Conservation (phyloP, 2,888 invertebrate genomes). For the Habrosyne pyritoides region DNA sequence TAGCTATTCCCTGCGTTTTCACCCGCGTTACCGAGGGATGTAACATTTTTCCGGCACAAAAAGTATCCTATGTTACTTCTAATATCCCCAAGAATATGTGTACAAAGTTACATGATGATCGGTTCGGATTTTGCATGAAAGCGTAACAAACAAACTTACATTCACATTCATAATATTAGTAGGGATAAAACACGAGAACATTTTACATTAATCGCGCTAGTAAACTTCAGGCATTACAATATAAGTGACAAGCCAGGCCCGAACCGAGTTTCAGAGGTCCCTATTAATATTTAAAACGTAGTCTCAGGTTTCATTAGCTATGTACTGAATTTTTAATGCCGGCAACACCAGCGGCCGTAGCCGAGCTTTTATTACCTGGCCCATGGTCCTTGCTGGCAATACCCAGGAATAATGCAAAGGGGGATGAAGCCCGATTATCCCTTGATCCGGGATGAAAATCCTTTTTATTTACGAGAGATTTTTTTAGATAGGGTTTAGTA, state of each 20-base stretch:
- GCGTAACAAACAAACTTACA: too few species aligned
- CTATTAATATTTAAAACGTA: slow-evolving; percentile 44
- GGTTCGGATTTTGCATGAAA: too few species aligned
- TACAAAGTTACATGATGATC: too few species aligned
- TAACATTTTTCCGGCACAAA: too few species aligned
- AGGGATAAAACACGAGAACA: too few species aligned
- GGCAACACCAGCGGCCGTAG: slow-evolving; percentile 22
- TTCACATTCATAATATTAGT: too few species aligned
- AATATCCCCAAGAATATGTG: too few species aligned
- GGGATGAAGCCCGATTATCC: neutral
- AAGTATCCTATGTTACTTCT: too few species aligned
- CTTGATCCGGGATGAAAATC: neutral
- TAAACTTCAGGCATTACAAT: neutral
- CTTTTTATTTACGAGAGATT: neutral
- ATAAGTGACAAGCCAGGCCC: slow-evolving; percentile 2
- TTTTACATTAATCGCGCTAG: neutral
- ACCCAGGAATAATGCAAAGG: neutral
- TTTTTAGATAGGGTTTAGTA: neutral
- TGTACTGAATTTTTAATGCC: slow-evolving; percentile 51
- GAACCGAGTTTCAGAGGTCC: slow-evolving; percentile 6
- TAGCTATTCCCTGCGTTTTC: too few species aligned
- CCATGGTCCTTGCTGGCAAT: neutral
- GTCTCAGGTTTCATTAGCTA: slow-evolving; percentile 50
- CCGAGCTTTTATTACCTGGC: slow-evolving; percentile 17
- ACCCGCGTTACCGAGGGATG: too few species aligned